Evolutionary conservation across 2,888 invertebrate genomes (phyloP).

Genomic region (Tuta absoluta): DNA sequence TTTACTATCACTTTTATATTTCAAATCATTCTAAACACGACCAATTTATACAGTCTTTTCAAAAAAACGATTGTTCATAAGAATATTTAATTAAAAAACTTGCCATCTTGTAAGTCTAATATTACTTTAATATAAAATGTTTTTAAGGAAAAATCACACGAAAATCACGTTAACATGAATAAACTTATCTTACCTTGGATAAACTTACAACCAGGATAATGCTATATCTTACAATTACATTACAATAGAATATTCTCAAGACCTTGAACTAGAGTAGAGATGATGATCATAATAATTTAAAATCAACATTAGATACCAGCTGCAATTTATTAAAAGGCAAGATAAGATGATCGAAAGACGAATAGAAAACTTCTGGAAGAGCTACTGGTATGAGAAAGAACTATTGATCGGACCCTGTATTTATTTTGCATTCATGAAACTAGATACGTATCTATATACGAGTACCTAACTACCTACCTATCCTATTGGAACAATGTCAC

Average conservation of each 20-base stretch:
- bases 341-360: no score
- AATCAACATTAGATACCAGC: not conserved
- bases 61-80: no score
- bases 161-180: not conserved
- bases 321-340: not conserved
- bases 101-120: no score
- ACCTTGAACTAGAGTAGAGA: conserved; percentile 23
- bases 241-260: not conserved
- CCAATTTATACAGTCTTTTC: no score
- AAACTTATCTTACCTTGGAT: not conserved
- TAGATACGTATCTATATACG: not conserved
- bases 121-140: no score
- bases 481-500: not conserved
- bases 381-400: no score
- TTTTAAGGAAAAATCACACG: not conserved
- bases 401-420: no score
- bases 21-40: no score
- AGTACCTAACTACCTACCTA: not conserved
- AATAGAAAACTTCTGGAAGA: no score
- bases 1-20: no score
- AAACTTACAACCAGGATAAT: conserved; percentile 17
- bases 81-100: no score
- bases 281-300: not conserved
- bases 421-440: no score
- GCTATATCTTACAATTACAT: not conserved